phyloP scores from a whole-genome alignment of 2,888 invertebrate species.

The Julus scanicus region DNA sequence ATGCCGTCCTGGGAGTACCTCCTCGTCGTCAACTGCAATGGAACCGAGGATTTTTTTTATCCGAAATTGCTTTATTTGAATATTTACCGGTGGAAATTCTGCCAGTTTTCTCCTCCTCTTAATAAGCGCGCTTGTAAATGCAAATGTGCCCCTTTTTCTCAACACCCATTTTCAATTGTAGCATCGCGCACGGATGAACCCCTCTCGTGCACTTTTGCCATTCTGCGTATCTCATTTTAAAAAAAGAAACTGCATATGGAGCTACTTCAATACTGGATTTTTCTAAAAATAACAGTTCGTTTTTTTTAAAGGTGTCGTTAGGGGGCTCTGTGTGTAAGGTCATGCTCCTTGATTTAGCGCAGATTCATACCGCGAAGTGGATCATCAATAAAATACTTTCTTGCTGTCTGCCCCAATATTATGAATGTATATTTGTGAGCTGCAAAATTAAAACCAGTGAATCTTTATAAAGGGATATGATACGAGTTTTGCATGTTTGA shows the following conservation, averaged over 20 bases:
- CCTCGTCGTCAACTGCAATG: conserved; percentile 27
- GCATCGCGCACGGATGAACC: neutral
- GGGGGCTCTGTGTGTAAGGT: neutral
- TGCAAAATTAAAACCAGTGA: no score
- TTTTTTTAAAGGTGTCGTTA: neutral
- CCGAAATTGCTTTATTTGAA: conserved; percentile 27
- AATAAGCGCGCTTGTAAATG: conserved; percentile 22
- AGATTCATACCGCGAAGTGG: neutral
- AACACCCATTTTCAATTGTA: conserved; percentile 22
- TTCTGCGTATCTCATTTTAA: neutral
- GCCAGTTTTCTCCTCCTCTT: neutral
- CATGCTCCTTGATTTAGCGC: neutral
- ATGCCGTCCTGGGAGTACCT: conserved; percentile 21
- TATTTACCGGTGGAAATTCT: neutral
- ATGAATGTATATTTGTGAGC: no score
- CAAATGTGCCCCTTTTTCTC: conserved; percentile 23
- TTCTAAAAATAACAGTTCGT: neutral
- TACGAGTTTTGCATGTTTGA: no score
- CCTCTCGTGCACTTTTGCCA: neutral
- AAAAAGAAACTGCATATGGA: neutral
- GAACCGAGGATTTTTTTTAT: neutral
- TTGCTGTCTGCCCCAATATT: no score
- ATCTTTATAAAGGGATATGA: no score
- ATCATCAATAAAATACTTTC: no score
- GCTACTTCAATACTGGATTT: neutral